phyloP scores from a whole-genome alignment of 2,797 vertebrate genomes.

The Atherinosoma microstoma region DNA sequence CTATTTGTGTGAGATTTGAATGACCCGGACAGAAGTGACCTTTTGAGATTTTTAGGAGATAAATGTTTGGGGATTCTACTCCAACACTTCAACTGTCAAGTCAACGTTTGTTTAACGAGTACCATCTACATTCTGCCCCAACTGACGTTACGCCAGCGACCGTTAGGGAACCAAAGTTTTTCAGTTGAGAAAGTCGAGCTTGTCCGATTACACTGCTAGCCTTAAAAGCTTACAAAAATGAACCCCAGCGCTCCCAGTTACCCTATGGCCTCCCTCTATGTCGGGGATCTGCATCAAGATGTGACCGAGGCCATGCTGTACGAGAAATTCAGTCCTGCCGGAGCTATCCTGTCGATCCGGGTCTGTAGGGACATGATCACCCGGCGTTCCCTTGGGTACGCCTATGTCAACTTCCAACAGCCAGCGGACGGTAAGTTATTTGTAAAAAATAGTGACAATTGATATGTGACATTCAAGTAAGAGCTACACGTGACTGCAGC shows the following conservation, averaged over 20 bases:
- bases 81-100: conserved; percentile 34
- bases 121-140: conserved; percentile 22
- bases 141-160: conserved; percentile 30
- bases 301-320: conserved; percentile 94
- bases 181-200: conserved; percentile 19
- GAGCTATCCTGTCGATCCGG: conserved; percentile 92
- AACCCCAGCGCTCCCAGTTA: conserved; percentile 96
- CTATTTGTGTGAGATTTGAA: conserved; percentile 20
- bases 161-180: conserved; percentile 30
- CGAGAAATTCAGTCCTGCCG: conserved; percentile 93
- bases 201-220: conserved; percentile 19
- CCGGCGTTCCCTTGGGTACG: conserved; percentile 91
- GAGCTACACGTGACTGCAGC: conserved; percentile 75
- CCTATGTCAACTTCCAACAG: conserved; percentile 94
- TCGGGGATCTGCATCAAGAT: conserved; percentile 91
- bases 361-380: conserved; percentile 94
- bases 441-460: background rate
- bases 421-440: conserved; percentile 88
- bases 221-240: conserved; percentile 77
- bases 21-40: conserved; percentile 3
- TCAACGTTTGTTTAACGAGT: conserved; percentile 47
- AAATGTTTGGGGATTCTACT: background rate
- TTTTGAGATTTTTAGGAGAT: conserved; percentile 25
- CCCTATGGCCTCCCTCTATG: conserved; percentile 92
- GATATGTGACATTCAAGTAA: background rate